Conservation (phyloP, 1,140 invertebrate species). For the Anoplolepis gracilipes region DNA sequence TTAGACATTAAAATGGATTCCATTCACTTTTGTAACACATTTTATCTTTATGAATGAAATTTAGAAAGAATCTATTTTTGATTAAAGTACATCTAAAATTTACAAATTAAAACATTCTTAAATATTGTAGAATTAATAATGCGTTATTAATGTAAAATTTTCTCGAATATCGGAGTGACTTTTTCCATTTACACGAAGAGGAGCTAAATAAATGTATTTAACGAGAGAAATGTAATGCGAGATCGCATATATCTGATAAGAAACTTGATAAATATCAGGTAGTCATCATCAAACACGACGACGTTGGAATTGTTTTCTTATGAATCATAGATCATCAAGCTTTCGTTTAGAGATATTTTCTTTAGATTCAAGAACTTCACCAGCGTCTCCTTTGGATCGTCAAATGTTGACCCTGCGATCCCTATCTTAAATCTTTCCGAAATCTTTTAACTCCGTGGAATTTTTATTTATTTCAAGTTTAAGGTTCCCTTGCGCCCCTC, state of each 20-base stretch:
- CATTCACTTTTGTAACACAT: not conserved
- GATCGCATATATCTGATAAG: slow-evolving; percentile 15
- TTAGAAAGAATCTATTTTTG: not conserved
- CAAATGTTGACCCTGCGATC: not conserved
- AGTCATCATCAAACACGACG: not conserved
- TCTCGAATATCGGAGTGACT: not conserved
- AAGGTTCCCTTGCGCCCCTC: not conserved
- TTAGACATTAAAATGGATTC: not conserved
- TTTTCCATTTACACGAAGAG: not conserved
- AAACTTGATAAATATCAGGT: slow-evolving; percentile 27
- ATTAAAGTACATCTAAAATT: not conserved
- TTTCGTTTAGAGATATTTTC: slow-evolving; percentile 34
- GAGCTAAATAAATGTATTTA: slow-evolving; percentile 16
- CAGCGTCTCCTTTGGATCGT: not conserved
- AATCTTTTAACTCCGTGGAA: not conserved
- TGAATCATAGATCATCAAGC: slow-evolving; percentile 37
- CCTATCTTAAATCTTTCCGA: not conserved
- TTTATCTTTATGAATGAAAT: not conserved
- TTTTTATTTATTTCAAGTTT: slow-evolving; percentile 21
- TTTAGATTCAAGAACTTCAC: slow-evolving; percentile 29
- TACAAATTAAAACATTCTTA: not conserved
- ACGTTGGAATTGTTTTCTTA: slow-evolving; percentile 19
- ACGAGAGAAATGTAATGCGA: not conserved
- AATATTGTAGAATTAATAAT: not conserved
- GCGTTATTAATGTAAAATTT: not conserved